These are phyloP conservation scores for Nibea coibor DNA, from an alignment of 2,113 vertebrate genomes.

Conservation along the genomic window DNA sequence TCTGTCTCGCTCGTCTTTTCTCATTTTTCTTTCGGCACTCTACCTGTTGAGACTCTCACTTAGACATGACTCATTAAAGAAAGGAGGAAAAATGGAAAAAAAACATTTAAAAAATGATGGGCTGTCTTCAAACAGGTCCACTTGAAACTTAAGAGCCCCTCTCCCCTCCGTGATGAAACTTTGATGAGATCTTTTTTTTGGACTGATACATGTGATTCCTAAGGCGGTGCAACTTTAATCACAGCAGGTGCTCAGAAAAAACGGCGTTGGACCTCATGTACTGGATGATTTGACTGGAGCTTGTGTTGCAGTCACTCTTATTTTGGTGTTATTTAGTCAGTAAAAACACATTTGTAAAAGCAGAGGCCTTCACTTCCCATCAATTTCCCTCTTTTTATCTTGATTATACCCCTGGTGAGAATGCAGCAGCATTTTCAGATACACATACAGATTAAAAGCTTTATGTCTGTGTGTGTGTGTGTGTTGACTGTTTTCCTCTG, in stretches of 20 bases:
- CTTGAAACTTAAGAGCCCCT: conserved; percentile 19
- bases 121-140: conserved; percentile 24
- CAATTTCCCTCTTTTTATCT: conserved; percentile 2
- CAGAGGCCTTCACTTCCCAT: conserved; percentile 21
- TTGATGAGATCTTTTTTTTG: conserved; percentile 28
- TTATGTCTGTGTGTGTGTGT: conserved; percentile 7
- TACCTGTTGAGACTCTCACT: conserved; percentile 14
- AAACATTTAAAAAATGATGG: background rate
- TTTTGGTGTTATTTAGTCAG: background rate
- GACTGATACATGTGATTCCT: conserved; percentile 17
- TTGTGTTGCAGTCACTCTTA: conserved; percentile 1
- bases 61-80: conserved; percentile 8
- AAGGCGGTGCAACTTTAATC: conserved; percentile 20
- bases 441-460: conserved; percentile 18
- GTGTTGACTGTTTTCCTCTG: conserved; percentile 22
- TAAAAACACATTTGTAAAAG: conserved; percentile 26
- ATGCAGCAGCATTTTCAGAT: conserved; percentile 1
- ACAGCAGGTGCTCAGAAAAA: conserved; percentile 20
- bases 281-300: conserved; percentile 7
- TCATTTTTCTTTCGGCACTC: conserved; percentile 10
- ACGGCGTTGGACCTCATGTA: background rate
- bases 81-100: background rate
- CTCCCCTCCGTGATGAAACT: conserved; percentile 27
- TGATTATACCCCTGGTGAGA: conserved; percentile 33
- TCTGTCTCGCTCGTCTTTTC: background rate